These are phyloP conservation scores for Heliconius hewitsoni DNA, from an alignment of 1,140 invertebrate genomes.

Conservation along the genomic window DNA sequence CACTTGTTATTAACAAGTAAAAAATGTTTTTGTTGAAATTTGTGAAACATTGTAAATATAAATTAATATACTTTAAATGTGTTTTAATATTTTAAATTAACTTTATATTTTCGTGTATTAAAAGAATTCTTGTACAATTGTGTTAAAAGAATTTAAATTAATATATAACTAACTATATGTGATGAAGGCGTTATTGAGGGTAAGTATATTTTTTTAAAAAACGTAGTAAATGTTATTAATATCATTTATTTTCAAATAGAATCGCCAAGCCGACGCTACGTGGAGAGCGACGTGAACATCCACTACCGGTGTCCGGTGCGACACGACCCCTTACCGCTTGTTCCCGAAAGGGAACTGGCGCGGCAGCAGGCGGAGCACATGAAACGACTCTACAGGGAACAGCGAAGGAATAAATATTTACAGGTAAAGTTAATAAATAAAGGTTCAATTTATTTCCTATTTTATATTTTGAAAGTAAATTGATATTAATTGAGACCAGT, in stretches of 20 bases:
- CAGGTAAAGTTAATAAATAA: slow-evolving; percentile 76
- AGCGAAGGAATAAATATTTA: slow-evolving; percentile 92
- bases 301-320: slow-evolving; percentile 94
- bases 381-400: slow-evolving; percentile 94
- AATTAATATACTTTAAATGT: neutral
- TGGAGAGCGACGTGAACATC: slow-evolving; percentile 95
- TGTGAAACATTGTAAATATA: neutral
- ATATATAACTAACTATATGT: neutral
- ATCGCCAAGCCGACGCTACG: slow-evolving; percentile 90
- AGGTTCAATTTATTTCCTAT: too few species aligned
- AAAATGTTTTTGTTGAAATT: neutral
- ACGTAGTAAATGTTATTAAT: neutral
- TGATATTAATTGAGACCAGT: too few species aligned
- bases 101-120: neutral
- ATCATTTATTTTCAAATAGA: slow-evolving; percentile 79
- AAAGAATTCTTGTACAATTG: neutral
- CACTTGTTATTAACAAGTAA: neutral
- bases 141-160: neutral
- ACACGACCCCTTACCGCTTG: slow-evolving; percentile 90
- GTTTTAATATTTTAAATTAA: neutral
- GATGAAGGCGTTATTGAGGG: neutral
- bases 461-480: too few species aligned
- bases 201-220: neutral
- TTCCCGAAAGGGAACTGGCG: slow-evolving; percentile 91
- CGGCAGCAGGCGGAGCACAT: slow-evolving; percentile 93